Evolutionary conservation across 2,888 invertebrate species (phyloP), one percentile per base, ranked within the genome.

Genomic region (Orthosia gracilis): DNA sequence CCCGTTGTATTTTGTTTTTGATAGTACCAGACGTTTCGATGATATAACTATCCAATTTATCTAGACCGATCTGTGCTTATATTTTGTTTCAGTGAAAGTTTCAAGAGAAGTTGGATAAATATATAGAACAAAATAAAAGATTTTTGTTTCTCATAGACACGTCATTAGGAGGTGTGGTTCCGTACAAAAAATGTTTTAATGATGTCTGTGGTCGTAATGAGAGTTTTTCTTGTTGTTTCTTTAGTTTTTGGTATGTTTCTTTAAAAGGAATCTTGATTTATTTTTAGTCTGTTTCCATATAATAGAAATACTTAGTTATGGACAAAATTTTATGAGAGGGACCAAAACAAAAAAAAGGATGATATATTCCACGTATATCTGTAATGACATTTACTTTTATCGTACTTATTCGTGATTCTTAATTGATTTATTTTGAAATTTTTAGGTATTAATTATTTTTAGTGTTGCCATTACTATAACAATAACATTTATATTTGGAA

Each of bases 111-210:
- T 55, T 86, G 82, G 89, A 57, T 47, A 18, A 9, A 31, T 74
- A 84, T 84, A 76, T 84, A 69, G 88, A 87, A 77, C 89, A 89
- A 87, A 89, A 88, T 89, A 88, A 88, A 90, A 79, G 82, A 84
- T 75, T 74, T 73, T 71, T 66, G 66, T 76, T 75, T 78, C 77
- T 63, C 68, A 71, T 82, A 80, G 84, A 77, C 80, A 69, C 69
- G 79, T 76, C 83, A 71, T 80, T 84, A 78, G 50, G 54, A 47
- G n/a, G n/a, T 62, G 65, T 78, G 89, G 89, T 89, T 89, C 90
- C 73, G 90, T 87, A 89, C 70, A 88, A 80, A 82, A 87, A 82
- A 69, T 71, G 72, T 84, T 87, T 83, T 83, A 84, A 83, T 84
- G 79, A 71, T 65, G 69, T 66, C 65, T 65, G 64, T 69, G 40